phyloP scores from a whole-genome alignment of 2,888 invertebrate species.

The Thymelicus sylvestris region DNA sequence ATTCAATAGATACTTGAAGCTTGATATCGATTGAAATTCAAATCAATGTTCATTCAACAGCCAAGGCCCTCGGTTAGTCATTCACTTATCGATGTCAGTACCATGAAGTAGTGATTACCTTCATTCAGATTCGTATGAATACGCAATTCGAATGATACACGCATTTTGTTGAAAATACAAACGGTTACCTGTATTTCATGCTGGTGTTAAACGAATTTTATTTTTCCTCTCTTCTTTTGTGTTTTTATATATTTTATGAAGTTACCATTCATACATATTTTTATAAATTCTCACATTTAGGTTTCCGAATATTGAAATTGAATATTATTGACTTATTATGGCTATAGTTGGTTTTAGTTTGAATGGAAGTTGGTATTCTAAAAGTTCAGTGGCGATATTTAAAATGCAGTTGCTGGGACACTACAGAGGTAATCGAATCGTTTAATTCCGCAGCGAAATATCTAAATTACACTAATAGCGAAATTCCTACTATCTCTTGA shows the following conservation, averaged over 20 bases:
- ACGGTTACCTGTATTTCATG: background rate
- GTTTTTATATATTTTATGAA: too few species aligned
- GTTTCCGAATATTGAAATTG: too few species aligned
- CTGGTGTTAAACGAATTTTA: too few species aligned
- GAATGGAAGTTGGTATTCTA: too few species aligned
- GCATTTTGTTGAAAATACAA: background rate
- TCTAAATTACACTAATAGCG: constrained; percentile 2
- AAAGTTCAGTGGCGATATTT: too few species aligned
- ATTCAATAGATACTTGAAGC: constrained; percentile 30
- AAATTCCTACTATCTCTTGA: constrained; percentile 8
- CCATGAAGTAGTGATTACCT: background rate
- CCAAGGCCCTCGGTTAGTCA: constrained; percentile 21
- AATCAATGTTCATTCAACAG: constrained; percentile 40
- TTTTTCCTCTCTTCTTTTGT: too few species aligned
- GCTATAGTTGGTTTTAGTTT: too few species aligned
- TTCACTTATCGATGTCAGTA: background rate
- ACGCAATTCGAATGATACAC: background rate
- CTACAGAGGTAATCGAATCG: background rate
- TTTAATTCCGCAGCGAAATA: constrained; percentile 20
- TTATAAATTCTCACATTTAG: too few species aligned
- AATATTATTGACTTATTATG: background rate
- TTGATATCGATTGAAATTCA: constrained; percentile 40
- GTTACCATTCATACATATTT: too few species aligned
- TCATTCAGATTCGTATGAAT: background rate
- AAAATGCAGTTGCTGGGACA: background rate